A percentile compares a stretch with the other conserved stretches of the same genome.
phyloP scores from a whole-genome alignment of 2,888 invertebrate species.

The Octodonta nipae region DNA sequence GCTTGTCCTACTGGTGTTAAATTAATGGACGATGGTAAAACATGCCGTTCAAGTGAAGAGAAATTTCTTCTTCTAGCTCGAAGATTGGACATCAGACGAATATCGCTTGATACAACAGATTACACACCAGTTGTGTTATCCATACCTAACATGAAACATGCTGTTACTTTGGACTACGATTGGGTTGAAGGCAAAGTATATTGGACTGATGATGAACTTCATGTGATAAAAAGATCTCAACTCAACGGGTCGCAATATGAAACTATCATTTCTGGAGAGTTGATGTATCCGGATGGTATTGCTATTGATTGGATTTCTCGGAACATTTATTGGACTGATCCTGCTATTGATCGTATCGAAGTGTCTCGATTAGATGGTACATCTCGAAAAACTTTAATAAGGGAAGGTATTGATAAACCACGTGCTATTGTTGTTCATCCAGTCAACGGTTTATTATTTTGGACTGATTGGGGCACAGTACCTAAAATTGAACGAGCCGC shows the following conservation, averaged over 20 bases:
- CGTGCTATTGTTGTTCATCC: conserved; percentile 81
- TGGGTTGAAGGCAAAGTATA: too few species aligned
- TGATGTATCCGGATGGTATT: conserved; percentile 73
- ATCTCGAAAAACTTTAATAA: conserved; percentile 65
- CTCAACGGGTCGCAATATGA: too few species aligned
- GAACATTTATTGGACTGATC: conserved; percentile 81
- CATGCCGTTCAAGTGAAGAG: conserved; percentile 61
- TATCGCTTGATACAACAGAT: conserved; percentile 77
- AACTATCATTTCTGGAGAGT: too few species aligned
- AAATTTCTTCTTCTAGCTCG: conserved; percentile 69
- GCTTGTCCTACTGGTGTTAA: conserved; percentile 68
- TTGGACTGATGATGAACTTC: too few species aligned
- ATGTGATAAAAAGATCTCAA: too few species aligned
- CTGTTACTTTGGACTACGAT: too few species aligned
- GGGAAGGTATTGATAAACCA: conserved; percentile 73
- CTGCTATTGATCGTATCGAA: conserved; percentile 76
- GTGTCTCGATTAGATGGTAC: conserved; percentile 72
- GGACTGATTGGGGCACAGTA: conserved; percentile 77
- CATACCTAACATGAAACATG: too few species aligned
- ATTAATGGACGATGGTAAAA: conserved; percentile 53
- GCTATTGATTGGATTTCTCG: conserved; percentile 77
- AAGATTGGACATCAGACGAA: conserved; percentile 68
- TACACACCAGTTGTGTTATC: too few species aligned
- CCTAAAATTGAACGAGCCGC: conserved; percentile 75
- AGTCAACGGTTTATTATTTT: conserved; percentile 67